Evolutionary conservation across 2,888 invertebrate genomes (phyloP), one percentile per base, ranked within the genome.

Genomic region (Parapristionchus giblindavisi): DNA sequence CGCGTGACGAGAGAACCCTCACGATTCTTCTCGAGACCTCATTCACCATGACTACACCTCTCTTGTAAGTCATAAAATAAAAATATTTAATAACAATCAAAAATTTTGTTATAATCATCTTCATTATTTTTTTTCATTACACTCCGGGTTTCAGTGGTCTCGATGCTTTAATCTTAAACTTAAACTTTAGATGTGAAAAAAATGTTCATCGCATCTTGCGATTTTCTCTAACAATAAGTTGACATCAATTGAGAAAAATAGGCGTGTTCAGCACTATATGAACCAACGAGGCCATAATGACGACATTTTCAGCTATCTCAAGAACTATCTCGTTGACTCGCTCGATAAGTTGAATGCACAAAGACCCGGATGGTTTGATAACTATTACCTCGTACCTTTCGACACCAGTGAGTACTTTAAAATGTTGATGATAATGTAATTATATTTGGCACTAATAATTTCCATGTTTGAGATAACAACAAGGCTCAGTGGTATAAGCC

Each of bases 371-470:
- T 85, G 85, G 85, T 85, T 84, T 79, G 76, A 52, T 58, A 80
- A 81, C 68, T 85, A 75, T 78, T 76, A 83, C 32, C 77, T 83
- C n/a, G 79, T 80, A 77, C 85, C 85, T 40, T 85, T 85, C 75
- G 84, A 85, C 58, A 81, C 83, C 1, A 74, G 84, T 84, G 78
- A 76, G 75, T 40, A 14, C n/a, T 34, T 60, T n/a, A n/a, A n/a
- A n/a, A n/a, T n/a, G n/a, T n/a, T n/a, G n/a, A n/a, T n/a, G n/a
- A n/a, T n/a, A n/a, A n/a, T n/a, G n/a, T n/a, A n/a, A 43, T 43
- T 43, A 43, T 43, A 14, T 43, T 8, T 17, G 43, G 43, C 17
- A 8, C 43, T 14, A 43, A 43, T 43, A 43, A 43, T 17, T 8
- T 54, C 14, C 32, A n/a, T 27, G 8, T 77, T 84, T 74, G 70